These are phyloP conservation scores for Bucorvus abyssinicus DNA, from an alignment of 2,797 vertebrate species.

Conservation along the genomic window DNA sequence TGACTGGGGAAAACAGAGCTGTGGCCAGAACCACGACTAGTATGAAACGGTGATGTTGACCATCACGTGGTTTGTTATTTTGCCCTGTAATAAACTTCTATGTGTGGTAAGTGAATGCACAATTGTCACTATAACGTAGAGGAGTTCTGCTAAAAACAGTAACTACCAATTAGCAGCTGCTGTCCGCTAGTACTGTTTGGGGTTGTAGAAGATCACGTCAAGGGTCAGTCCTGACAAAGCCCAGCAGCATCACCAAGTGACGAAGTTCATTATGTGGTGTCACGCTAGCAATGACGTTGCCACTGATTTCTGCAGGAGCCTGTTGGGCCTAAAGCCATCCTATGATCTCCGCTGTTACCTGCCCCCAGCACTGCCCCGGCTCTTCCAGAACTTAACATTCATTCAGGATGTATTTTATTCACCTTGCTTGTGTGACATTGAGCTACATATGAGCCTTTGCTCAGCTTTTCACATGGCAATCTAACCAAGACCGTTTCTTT, in stretches of 20 bases:
- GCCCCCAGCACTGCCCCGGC: neutral
- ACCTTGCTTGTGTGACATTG: neutral
- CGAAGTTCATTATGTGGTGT: neutral
- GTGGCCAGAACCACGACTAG: neutral
- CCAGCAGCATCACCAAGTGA: neutral
- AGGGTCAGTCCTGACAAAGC: neutral
- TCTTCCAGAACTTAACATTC: neutral
- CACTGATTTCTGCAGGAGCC: neutral
- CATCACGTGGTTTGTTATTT: neutral
- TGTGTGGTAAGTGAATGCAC: neutral
- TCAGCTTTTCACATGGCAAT: neutral
- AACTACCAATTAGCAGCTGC: neutral
- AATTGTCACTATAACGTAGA: neutral
- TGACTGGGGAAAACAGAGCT: constrained; percentile 15
- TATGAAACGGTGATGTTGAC: neutral
- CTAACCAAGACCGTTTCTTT: neutral
- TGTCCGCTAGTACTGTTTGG: neutral
- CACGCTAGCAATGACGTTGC: neutral
- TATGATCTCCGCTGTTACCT: neutral
- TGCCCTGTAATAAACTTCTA: neutral
- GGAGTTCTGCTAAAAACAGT: neutral
- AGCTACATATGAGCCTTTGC: neutral
- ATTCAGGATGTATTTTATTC: neutral
- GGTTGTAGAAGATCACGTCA: neutral
- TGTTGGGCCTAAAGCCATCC: neutral